A percentile compares a stretch with the other conserved stretches of the same genome.
Evolutionary conservation across 2,797 vertebrate species (phyloP).

Genomic region (Macropus fuliginosus): DNA sequence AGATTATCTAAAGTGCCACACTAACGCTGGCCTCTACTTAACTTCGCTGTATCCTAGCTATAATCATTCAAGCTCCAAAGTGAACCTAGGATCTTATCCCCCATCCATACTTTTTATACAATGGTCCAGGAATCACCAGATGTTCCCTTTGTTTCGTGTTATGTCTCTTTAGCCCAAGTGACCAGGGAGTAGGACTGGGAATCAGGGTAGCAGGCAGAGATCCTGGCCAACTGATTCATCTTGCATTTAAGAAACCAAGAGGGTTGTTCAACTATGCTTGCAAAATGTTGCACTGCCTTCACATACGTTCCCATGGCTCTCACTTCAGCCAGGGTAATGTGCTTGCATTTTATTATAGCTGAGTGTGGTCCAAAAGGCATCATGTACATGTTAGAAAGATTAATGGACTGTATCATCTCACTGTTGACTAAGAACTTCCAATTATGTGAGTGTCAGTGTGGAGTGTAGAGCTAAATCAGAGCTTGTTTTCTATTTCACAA

Average conservation of each 20-base stretch:
- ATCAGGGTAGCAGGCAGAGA: background rate
- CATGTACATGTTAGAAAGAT: conserved; percentile 81
- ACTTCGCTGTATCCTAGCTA: background rate
- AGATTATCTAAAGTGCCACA: background rate
- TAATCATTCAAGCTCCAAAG: conserved; percentile 14
- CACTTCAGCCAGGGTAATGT: conserved; percentile 76
- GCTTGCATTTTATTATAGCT: conserved; percentile 76
- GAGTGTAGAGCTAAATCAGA: conserved; percentile 78
- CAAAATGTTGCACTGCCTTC: conserved; percentile 49
- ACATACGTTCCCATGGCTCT: conserved; percentile 49
- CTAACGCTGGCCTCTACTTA: background rate
- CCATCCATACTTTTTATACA: background rate
- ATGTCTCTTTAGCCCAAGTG: background rate
- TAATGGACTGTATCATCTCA: conserved; percentile 81
- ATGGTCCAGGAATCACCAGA: background rate
- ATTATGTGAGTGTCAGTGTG: conserved; percentile 84
- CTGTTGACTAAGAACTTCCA: conserved; percentile 85
- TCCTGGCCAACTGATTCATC: background rate
- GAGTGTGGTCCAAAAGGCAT: conserved; percentile 79
- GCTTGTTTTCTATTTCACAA: conserved; percentile 76
- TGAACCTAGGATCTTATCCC: background rate
- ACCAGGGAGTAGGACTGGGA: background rate
- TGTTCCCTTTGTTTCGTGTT: background rate
- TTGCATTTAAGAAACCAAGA: conserved; percentile 59
- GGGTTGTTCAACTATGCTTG: conserved; percentile 59